Base-by-base conservation (phyloP, 2,888 invertebrate species). In the Galeruca laticollis region DNA sequence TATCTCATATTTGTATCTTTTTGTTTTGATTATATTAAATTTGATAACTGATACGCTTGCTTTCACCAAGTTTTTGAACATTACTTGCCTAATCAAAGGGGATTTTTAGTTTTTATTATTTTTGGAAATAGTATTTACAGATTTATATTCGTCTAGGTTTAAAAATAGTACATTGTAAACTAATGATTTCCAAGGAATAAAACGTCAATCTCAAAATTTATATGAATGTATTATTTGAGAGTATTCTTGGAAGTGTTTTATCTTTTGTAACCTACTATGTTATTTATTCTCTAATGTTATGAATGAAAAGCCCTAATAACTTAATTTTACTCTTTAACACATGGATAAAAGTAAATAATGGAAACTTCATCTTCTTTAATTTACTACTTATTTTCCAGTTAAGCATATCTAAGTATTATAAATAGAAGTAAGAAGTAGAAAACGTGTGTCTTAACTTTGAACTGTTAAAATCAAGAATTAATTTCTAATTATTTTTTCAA, bases 121-220 rank as follows among this genome's bases (percentile, higher is more conserved):
- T 52, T 52, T 26, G 21, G 52, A 52, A 13, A 21, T 20, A 2
- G 21, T 51, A 21, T 20, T 20, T 51, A 51, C 21, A 51, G 26
- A 52, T 52, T 26, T 26, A 26, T 52, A 11, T 57, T 57, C 15
- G 35, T 57, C 18, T 54, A 35, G 35, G 35, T 57, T 18, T 18
- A 57, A 18, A 57, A 57, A 57, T 31, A 57, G 56, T 35, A 35
- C 35, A 37, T 35, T 15, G 35, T 33, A 18, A n/a, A 33, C 18
- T 35, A 35, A 35, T 35, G 56, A 33, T 57, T 57, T 57, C 56
- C 35, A 15, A 57, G 35, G 31, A 57, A 35, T 18, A 35, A 15
- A 57, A 31, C 56, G 35, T 57, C 35, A 57, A 57, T 57, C 33
- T 57, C 33, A 35, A 57, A 57, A 57, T 33, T 57, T 18, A 57